These are phyloP conservation scores for Lampropteryx suffumata DNA, from an alignment of 2,888 invertebrate genomes.

Conservation along the genomic window DNA sequence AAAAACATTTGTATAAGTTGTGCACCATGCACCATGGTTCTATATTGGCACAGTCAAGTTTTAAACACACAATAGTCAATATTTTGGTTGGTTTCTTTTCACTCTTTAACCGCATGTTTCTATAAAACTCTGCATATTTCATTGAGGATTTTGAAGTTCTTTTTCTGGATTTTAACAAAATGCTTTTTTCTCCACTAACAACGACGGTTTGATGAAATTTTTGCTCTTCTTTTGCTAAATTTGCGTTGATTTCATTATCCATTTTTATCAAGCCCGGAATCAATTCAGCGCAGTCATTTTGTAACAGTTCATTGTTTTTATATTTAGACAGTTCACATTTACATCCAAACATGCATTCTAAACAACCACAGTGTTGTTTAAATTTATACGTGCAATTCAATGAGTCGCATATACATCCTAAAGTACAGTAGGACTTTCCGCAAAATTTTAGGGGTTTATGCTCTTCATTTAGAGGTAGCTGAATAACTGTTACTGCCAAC, in stretches of 20 bases:
- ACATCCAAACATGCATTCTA: conserved; percentile 83
- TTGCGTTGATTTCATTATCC: conserved; percentile 75
- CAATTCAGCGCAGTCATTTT: conserved; percentile 45
- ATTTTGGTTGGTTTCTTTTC: conserved; percentile 40
- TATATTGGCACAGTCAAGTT: conserved; percentile 67
- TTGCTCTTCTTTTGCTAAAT: conserved; percentile 86
- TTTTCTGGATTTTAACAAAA: conserved; percentile 83
- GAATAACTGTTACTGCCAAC: conserved; percentile 86
- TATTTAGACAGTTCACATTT: conserved; percentile 65
- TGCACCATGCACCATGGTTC: conserved; percentile 87
- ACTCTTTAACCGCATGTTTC: conserved; percentile 51
- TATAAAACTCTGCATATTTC: conserved; percentile 83
- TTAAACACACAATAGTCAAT: conserved; percentile 48
- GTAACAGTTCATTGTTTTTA: conserved; percentile 49
- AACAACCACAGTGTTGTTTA: conserved; percentile 84
- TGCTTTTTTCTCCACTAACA: conserved; percentile 84
- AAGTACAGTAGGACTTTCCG: conserved; percentile 78
- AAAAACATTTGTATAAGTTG: conserved; percentile 85
- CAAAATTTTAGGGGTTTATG: conserved; percentile 56
- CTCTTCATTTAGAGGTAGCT: conserved; percentile 55
- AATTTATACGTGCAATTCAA: conserved; percentile 67
- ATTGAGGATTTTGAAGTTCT: conserved; percentile 84
- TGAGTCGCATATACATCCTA: conserved; percentile 87
- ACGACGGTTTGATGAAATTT: conserved; percentile 89
- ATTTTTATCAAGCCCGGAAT: conserved; percentile 65